Base-by-base conservation (phyloP, 2,888 invertebrate species). In the Melangyna quadrimaculata region DNA sequence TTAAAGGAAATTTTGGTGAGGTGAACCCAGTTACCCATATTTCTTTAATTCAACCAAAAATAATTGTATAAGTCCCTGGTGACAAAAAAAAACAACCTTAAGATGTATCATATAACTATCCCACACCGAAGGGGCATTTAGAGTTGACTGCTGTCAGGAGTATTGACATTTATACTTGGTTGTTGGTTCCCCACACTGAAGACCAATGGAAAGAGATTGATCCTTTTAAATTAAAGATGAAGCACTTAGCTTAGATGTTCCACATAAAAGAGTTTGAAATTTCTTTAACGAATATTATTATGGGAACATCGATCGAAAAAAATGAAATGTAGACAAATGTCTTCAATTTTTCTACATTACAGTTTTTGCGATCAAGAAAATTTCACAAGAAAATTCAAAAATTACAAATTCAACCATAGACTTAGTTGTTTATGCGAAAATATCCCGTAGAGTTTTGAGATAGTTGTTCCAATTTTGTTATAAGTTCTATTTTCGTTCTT, bases 391-490 rank as follows among this genome's bases (percentile, higher is more conserved):
- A 51, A 51, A 51, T 24, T 48, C 6, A 22, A 22, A 48, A 48
- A 22, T 48, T 51, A 51, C 12, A 24, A 51, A 51, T 51, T 51
- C 48, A 22, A 22, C 10, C 4, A 1, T 8, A 4, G 17, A 9
- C 4, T 10, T 51, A 2, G 10, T 24, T 24, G 3, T 24, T 27
- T 27, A 51, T 61, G 29, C 40, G 35, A 37, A 78, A 32, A 29
- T 53, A 70, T 55, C 78, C 78, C 70, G 70, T 17, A 24, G 78
- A 63, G 40, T 35, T 53, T 35, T 53, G 17, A 24, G 61, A 24
- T 63, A 61, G 29, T 51, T 32, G 24, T 27, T 71, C 70, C 32
- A 70, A 53, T 78, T 55, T 69, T 51, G 12, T 70, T 27, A 27
- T 43, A 5, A 51, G 10, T 51, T 51, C 51, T 57, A 12, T 57